Percentiles rank a stretch among this genome's conserved stretches.
phyloP scores from a whole-genome alignment of 2,113 vertebrate species.

The Cynopterus brachyotis region DNA sequence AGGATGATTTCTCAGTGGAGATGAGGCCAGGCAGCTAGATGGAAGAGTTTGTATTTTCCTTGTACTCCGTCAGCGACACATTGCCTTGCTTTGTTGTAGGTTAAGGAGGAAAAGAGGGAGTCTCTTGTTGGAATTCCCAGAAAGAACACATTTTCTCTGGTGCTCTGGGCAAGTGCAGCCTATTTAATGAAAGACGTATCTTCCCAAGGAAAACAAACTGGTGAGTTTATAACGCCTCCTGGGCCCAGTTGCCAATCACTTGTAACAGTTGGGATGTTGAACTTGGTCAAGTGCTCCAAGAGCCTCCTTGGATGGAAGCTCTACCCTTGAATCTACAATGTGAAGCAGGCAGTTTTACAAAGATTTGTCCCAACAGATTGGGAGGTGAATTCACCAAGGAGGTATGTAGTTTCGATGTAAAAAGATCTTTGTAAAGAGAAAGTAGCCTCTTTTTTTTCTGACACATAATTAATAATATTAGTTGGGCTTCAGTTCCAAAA shows the following conservation, averaged over 20 bases:
- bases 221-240: background rate
- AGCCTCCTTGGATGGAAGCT: background rate
- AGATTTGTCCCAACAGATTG: background rate
- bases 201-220: background rate
- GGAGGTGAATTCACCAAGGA: constrained; percentile 48
- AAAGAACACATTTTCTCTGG: background rate
- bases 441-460: constrained; percentile 63
- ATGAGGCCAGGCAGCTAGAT: background rate
- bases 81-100: background rate
- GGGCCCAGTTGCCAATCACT: background rate
- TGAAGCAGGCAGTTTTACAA: background rate
- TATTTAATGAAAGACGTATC: background rate
- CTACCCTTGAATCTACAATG: background rate
- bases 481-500: constrained; percentile 55
- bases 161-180: background rate
- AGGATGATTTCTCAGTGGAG: background rate
- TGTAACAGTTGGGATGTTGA: background rate
- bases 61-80: background rate
- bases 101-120: background rate
- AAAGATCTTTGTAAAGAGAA: constrained; percentile 62
- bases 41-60: background rate
- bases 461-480: constrained; percentile 55
- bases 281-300: background rate
- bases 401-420: constrained; percentile 39
- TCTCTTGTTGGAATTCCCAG: background rate